A percentile compares a stretch with the other conserved stretches of the same genome.
Evolutionary conservation across 2,797 vertebrate genomes (phyloP).

Genomic region (Channallabes apus): DNA sequence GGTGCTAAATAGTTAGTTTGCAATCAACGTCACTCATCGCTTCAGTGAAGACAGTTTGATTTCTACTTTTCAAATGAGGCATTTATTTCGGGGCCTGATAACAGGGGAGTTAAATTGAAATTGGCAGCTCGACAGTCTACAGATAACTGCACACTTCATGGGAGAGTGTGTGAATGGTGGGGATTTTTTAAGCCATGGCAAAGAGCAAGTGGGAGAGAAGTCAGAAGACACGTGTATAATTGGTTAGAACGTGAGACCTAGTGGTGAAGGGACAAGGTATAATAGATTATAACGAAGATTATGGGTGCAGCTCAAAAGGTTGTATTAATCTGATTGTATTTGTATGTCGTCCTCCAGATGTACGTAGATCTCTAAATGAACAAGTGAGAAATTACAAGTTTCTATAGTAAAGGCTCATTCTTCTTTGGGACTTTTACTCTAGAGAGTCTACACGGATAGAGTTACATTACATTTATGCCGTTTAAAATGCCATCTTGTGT

Average conservation of each 20-base stretch:
- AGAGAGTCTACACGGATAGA: too few relatives aligned
- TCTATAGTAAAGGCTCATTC: background rate
- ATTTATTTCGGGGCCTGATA: slow-evolving; percentile 79
- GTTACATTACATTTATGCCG: too few relatives aligned
- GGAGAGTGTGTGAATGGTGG: slow-evolving; percentile 76
- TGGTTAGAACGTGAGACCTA: slow-evolving; percentile 1
- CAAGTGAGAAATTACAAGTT: background rate
- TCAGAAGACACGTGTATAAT: background rate
- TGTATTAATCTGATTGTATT: background rate
- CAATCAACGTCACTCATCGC: slow-evolving; percentile 82
- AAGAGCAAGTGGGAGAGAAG: slow-evolving; percentile 61
- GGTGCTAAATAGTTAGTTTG: slow-evolving; percentile 82
- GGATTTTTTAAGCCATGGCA: slow-evolving; percentile 64
- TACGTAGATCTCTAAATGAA: too few relatives aligned
- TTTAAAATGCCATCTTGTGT: too few relatives aligned
- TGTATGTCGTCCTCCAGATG: background rate
- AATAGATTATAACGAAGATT: background rate
- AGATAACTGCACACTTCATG: slow-evolving; percentile 73
- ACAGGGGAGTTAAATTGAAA: slow-evolving; percentile 79
- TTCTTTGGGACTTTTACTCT: too few relatives aligned
- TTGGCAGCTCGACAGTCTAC: slow-evolving; percentile 79
- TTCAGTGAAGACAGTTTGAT: slow-evolving; percentile 81
- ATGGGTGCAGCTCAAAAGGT: background rate
- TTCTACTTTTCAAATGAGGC: slow-evolving; percentile 84
- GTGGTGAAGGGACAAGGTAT: background rate